Conservation (phyloP, 37 sponge, comb jelly and placozoan species). For the Theonella swinhoei region DNA sequence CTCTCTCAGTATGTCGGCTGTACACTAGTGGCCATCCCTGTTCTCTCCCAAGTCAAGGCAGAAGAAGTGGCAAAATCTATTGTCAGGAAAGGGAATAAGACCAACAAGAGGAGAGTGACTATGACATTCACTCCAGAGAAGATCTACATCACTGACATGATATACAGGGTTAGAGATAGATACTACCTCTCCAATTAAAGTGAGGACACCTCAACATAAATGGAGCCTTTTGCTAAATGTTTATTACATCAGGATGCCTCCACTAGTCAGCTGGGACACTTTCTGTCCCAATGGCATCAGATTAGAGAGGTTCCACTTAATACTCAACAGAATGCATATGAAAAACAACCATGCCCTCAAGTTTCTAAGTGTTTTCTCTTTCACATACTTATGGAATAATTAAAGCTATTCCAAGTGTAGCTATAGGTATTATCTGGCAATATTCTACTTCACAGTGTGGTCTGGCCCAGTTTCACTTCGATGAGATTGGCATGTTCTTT, state of each 20-base stretch:
- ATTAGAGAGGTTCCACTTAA: too few species aligned
- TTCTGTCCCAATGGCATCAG: too few species aligned
- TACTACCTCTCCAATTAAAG: neutral
- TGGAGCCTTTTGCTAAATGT: neutral
- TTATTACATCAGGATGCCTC: too few species aligned
- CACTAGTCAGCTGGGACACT: too few species aligned
- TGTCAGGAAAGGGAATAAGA: neutral
- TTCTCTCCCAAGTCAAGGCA: neutral
- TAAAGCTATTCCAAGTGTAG: too few species aligned
- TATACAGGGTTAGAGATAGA: neutral
- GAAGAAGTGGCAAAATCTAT: neutral
- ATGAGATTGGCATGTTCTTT: neutral
- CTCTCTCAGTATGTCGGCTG: neutral
- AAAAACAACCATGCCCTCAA: too few species aligned
- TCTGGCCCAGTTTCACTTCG: neutral
- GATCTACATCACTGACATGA: neutral
- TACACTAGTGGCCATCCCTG: neutral
- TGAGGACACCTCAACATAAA: neutral
- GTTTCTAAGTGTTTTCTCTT: too few species aligned
- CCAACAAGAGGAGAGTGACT: neutral
- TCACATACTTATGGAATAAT: too few species aligned
- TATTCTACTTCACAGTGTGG: neutral
- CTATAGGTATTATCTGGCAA: too few species aligned
- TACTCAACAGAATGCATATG: too few species aligned
- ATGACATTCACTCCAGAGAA: neutral